phyloP scores from a whole-genome alignment of 2,797 vertebrate species.

The Lagorchestes hirsutus region DNA sequence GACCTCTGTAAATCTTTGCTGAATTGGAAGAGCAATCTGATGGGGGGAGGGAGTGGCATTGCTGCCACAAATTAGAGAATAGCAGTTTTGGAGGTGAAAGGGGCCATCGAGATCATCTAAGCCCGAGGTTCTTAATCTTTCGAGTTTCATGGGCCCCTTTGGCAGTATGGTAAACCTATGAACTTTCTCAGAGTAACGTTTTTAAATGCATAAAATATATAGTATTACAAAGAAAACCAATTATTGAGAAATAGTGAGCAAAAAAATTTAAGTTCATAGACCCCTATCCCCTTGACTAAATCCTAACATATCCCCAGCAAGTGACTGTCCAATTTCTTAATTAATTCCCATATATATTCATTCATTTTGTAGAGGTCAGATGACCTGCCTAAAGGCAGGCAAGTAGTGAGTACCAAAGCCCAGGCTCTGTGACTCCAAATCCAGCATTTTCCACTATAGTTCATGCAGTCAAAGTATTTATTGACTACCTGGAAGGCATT shows the following conservation, averaged over 20 bases:
- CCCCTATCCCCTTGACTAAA: background rate
- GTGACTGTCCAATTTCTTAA: background rate
- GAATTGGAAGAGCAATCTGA: background rate
- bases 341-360: background rate
- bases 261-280: background rate
- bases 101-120: background rate
- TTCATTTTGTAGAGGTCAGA: background rate
- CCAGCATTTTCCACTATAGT: background rate
- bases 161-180: background rate
- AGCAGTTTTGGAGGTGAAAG: background rate
- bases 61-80: background rate
- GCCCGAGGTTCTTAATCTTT: background rate
- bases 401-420: background rate
- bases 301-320: background rate
- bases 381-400: background rate
- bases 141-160: background rate
- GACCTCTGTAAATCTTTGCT: background rate
- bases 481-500: background rate
- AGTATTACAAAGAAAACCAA: background rate
- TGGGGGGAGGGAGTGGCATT: background rate
- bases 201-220: background rate
- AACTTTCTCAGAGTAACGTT: background rate
- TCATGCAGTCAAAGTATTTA: background rate
- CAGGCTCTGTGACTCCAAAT: background rate
- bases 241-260: background rate